Base-by-base conservation (phyloP, 2,888 invertebrate genomes). In the Drosophila leonis region DNA sequence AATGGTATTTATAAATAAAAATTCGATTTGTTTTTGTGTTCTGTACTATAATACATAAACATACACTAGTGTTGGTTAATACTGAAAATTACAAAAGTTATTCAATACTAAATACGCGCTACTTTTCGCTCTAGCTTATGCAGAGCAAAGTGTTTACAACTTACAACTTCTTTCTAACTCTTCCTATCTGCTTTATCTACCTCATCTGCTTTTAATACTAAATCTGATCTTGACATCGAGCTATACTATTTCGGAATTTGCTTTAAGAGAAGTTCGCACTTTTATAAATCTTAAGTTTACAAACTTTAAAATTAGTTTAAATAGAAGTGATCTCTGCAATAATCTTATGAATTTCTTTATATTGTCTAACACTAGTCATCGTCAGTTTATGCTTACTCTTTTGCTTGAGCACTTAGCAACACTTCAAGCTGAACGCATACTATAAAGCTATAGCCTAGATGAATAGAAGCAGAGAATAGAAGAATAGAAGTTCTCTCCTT, bases 31-130 rank as follows among this genome's bases (percentile, higher is more conserved):
- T 27, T 9, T 24, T 20, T 12, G 24, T 48, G 6, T 20, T 57
- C 15, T 46, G 35, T 18, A 20, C 12, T 31, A 49, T 52, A 10
- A 44, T 33, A 67, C 51, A 67, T 48, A 62, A 65, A 66, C 54
- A 69, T 49, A 46, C 51, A 37, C 39, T 67, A 72, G 35, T 59
- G 29, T 56, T 59, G 20, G 18, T 27, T 24, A 63, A 75, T 59
- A 39, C 9, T 29, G 51, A 46, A 64, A 42, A 2, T 72, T 71
- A 74, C 72, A 64, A 48, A 48, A 20, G 52, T n/a, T 24, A 56
- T 13, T 24, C 33, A 20, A 20, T 15, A 35, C 51, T 51, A 51
- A 51, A 35, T 35, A 33, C 20, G 13, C 5, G 15, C 48, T 49
- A 49, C 18, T 18, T 18, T 1, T 29, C n/a, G 9, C 27, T 10